Evolutionary conservation across 2,113 vertebrate genomes (phyloP).

Genomic region (Pandion haliaetus): DNA sequence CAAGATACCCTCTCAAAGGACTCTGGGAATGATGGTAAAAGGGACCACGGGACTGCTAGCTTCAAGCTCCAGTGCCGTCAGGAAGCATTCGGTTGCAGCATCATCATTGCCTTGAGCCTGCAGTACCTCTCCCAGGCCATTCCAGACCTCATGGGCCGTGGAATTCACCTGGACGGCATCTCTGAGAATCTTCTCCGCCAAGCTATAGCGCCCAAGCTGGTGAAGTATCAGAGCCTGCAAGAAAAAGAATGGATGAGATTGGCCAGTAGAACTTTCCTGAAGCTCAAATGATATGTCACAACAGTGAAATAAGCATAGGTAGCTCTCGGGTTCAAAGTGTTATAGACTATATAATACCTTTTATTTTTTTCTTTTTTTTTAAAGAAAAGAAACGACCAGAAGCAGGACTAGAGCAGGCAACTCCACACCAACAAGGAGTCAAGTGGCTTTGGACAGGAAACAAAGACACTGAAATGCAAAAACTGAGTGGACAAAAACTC

Average conservation of each 20-base stretch:
- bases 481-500: neutral
- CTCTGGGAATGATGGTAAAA: slow-evolving; percentile 94
- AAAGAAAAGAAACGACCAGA: neutral
- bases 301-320: neutral
- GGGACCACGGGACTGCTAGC: slow-evolving; percentile 95
- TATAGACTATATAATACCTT: neutral
- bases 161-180: slow-evolving; percentile 97
- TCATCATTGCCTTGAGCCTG: slow-evolving; percentile 93
- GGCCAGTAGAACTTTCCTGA: neutral
- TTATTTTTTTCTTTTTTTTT: neutral
- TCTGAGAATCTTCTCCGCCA: slow-evolving; percentile 94
- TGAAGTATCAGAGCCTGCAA: slow-evolving; percentile 92
- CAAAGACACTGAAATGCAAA: neutral
- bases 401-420: neutral
- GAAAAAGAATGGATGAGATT: neutral
- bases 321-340: neutral
- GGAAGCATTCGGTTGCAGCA: slow-evolving; percentile 94
- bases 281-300: neutral
- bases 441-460: neutral
- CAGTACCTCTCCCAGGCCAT: slow-evolving; percentile 94
- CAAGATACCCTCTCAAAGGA: slow-evolving; percentile 76
- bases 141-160: slow-evolving; percentile 96
- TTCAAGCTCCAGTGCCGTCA: slow-evolving; percentile 95
- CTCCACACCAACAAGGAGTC: neutral
- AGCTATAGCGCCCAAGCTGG: slow-evolving; percentile 91